Evolutionary conservation across 2,797 vertebrate genomes (phyloP), one percentile per base, ranked within the genome.

Genomic region (Bovichtus diacanthus): DNA sequence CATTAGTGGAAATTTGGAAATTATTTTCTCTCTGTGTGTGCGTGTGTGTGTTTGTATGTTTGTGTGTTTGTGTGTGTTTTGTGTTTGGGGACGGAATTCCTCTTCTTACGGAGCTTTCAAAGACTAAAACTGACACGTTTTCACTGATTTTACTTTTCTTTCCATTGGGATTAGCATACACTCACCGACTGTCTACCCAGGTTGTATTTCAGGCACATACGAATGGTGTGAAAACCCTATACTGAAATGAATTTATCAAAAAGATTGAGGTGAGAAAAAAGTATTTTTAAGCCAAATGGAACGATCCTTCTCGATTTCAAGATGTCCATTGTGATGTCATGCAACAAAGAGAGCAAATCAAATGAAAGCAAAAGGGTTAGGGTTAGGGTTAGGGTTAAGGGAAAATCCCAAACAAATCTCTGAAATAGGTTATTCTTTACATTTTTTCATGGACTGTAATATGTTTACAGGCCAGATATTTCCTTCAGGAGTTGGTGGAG

Each of bases 1-100:
- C 31, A 61, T 75, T 58, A 65, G 44, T 9, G 23, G 36, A 25
- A 63, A 46, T 74, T 25, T 49, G 21, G 54, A 71, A 64, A 43
- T 47, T 2, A 72, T 78, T 74, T 71, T 44, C 15, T 19, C n/a
- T 36, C 2, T 25, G 7, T 51, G 18, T 54, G 10, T 25, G 1
- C 70, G 39, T 13, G 6, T 56, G 38, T 58, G 34, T 58, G 34
- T 41, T 58, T 43, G 58, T 39, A 5, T 58, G 23, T 51, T 11
- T 54, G 12, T 43, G 18, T 71, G 49, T 51, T 51, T 53, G 51
- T 55, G 53, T 62, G 59, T 36, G 31, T 64, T 41, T 36, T 2
- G 59, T 2, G 62, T 43, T 23, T 5, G 16, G 5, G 23, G 27
- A 36, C n/a, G n/a, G n/a, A n/a, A n/a, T n/a, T n/a, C n/a, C n/a